A percentile compares a stretch with the other conserved stretches of the same genome.
These are phyloP conservation scores for Patiria pectinifera DNA, from an alignment of 53 echinoderm and acorn worm species.

Conservation along the genomic window DNA sequence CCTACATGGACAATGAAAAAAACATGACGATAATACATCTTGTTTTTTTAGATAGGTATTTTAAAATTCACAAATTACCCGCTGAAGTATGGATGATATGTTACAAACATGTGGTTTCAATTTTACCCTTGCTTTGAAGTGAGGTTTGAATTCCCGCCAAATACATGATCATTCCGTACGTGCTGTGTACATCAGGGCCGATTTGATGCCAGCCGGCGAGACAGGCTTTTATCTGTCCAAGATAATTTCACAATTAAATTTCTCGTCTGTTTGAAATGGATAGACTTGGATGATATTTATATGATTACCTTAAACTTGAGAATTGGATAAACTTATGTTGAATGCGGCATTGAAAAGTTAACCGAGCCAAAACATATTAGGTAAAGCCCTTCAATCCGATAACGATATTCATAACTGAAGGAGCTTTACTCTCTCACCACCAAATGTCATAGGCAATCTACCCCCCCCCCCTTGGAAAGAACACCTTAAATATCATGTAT, in stretches of 20 bases:
- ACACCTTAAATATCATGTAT: constrained; percentile 26
- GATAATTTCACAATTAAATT: not conserved
- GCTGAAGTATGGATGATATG: too few relatives aligned
- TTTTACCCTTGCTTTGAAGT: too few relatives aligned
- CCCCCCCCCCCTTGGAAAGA: not conserved
- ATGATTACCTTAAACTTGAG: not conserved
- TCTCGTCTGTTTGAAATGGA: not conserved
- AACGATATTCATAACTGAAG: not conserved
- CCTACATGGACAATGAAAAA: too few relatives aligned
- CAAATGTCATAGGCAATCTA: not conserved
- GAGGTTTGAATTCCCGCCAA: too few relatives aligned
- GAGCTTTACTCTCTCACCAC: not conserved
- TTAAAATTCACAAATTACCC: too few relatives aligned
- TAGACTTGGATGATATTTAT: not conserved
- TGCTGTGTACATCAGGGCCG: too few relatives aligned
- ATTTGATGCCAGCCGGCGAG: not conserved
- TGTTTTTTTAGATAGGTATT: too few relatives aligned
- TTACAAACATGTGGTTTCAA: too few relatives aligned
- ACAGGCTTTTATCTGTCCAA: not conserved
- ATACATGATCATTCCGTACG: too few relatives aligned
- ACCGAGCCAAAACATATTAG: not conserved
- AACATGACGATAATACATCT: too few relatives aligned
- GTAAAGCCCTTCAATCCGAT: not conserved
- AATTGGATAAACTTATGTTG: not conserved
- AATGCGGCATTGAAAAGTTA: not conserved